These are phyloP conservation scores for Dermochelys coriacea DNA, from an alignment of 2,797 vertebrate genomes.

Conservation along the genomic window DNA sequence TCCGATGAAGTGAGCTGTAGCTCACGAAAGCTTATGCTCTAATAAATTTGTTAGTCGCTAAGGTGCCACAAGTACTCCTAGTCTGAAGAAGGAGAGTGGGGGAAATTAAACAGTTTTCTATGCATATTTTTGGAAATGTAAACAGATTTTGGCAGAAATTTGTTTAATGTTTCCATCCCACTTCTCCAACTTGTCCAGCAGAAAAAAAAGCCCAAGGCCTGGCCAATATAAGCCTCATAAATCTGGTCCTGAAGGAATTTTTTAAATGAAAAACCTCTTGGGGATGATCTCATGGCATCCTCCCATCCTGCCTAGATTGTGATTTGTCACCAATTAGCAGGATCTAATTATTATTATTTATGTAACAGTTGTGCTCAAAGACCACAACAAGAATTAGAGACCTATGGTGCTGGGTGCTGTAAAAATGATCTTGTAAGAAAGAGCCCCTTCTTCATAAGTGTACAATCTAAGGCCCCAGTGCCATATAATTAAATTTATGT, in stretches of 20 bases:
- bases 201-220: background rate
- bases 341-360: background rate
- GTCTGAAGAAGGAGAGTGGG: background rate
- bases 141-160: background rate
- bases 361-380: background rate
- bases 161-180: background rate
- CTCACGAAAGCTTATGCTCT: too few species aligned
- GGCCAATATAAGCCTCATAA: background rate
- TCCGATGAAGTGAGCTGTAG: too few species aligned
- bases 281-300: background rate
- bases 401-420: background rate
- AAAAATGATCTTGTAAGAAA: background rate
- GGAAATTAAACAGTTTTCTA: background rate
- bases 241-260: background rate
- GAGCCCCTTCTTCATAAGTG: background rate
- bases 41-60: too few species aligned
- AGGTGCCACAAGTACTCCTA: too few species aligned
- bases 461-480: background rate
- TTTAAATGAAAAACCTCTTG: background rate
- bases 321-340: background rate
- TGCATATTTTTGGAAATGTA: background rate
- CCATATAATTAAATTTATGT: background rate
- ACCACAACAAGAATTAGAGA: background rate
- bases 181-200: background rate
- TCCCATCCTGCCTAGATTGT: background rate